phyloP scores from a whole-genome alignment of 2,113 vertebrate genomes.

The Larimichthys polyactis region DNA sequence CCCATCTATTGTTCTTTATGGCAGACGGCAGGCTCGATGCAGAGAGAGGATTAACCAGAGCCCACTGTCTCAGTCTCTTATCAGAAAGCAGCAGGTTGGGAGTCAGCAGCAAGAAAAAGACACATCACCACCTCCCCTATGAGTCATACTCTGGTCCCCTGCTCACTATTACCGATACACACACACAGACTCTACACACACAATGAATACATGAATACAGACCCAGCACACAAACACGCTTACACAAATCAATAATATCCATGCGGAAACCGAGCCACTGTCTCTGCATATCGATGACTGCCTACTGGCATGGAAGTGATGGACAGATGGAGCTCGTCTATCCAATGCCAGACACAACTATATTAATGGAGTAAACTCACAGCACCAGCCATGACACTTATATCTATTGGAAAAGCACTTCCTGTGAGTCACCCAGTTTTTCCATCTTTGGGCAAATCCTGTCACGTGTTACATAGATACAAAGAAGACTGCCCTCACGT shows the following conservation, averaged over 20 bases:
- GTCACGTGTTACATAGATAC: neutral
- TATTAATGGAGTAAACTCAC: neutral
- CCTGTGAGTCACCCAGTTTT: constrained; percentile 26
- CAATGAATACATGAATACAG: constrained; percentile 23
- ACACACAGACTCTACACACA: constrained; percentile 4
- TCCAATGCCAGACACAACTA: constrained; percentile 36
- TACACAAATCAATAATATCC: constrained; percentile 44
- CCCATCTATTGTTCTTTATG: constrained; percentile 54
- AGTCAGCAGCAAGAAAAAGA: constrained; percentile 50
- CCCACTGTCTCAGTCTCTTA: constrained; percentile 55
- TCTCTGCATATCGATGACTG: constrained; percentile 35
- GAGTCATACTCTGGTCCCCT: constrained; percentile 58
- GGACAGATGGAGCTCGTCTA: constrained; percentile 29
- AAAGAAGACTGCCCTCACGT: neutral
- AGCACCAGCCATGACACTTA: constrained; percentile 6
- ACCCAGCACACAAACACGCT: constrained; percentile 11
- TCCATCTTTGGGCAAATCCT: constrained; percentile 25
- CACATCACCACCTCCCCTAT: constrained; percentile 52
- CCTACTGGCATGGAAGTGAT: constrained; percentile 18
- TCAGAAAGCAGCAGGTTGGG: constrained; percentile 66
- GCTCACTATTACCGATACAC: constrained; percentile 47
- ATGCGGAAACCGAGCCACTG: constrained; percentile 41
- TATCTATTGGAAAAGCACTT: constrained; percentile 16
- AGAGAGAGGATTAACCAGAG: constrained; percentile 61
- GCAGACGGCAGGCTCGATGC: constrained; percentile 44